Base-by-base conservation (phyloP, 1,140 invertebrate genomes). In the Leptestheria dahalacensis region DNA sequence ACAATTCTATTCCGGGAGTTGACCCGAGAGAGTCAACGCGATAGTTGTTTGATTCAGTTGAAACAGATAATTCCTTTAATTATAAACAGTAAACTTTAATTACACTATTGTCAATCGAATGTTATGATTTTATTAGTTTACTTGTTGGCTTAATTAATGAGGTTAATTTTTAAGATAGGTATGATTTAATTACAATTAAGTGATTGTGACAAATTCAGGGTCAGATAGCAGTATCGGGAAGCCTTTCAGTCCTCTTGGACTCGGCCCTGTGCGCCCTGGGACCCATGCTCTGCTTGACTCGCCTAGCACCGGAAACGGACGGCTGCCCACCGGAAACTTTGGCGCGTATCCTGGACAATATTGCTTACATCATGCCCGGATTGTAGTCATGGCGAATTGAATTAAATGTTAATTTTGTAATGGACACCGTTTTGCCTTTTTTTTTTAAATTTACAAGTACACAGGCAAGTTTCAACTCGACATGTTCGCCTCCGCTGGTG, bases 331-430 rank as follows among this genome's bases (percentile, higher is more conserved):
- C 77, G 56, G 79, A 83, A 57, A 79, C 81, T 21, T 74, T 92
- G 25, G 77, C 80, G 3, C 79, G 82, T 63, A 90, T 88, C 25
- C 77, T 97, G 26, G 91, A 97, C 71, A 94, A 95, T 72, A 90
- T 96, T 62, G 91, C 91, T 0, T 97, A 95, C 69, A 89, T 96
- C 63, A 97, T 96, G 92, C 93, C 92, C 20, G 92, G 92, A 63
- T 75, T 96, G 25, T 94, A 82, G 79, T 28, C 10, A 9, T 29
- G n/a, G 33, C 24, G 20, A 12, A 18, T 12, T 24, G 18, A 4
- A 2, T 10, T n/a, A n/a, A n/a, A n/a, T n/a, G n/a, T 2, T 2
- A 25, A 2, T 52, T 2, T 52, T 20, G 0, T 52, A 12, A 26
- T 18, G 15, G 25, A n/a, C 1, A n/a, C n/a, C n/a, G n/a, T n/a